Evolutionary conservation across 2,113 vertebrate genomes (phyloP).

Genomic region (Caranx ignobilis): DNA sequence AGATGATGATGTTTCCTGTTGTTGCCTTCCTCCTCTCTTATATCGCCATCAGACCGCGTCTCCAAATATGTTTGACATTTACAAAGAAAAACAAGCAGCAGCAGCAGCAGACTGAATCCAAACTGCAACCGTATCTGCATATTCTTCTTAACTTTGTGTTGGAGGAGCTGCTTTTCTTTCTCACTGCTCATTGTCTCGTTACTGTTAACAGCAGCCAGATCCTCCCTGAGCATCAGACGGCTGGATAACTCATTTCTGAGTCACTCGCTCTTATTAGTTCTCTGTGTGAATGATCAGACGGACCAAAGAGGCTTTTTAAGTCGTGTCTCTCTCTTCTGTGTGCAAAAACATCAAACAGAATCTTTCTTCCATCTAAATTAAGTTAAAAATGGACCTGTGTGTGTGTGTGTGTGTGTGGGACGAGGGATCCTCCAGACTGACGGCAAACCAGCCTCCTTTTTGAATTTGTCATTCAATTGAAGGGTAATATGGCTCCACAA

Average conservation of each 20-base stretch:
- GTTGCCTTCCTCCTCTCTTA: too few species aligned
- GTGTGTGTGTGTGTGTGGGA: neutral
- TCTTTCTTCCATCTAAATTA: neutral
- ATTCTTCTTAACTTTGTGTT: constrained; percentile 5
- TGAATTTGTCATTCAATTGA: too few species aligned
- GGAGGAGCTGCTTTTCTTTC: constrained; percentile 1
- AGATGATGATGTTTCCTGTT: too few species aligned
- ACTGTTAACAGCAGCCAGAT: neutral
- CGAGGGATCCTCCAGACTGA: neutral
- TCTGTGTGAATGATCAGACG: constrained; percentile 13
- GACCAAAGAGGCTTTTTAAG: neutral
- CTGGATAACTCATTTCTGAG: constrained; percentile 15
- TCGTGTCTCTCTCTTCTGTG: neutral
- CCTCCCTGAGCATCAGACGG: neutral
- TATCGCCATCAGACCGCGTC: too few species aligned
- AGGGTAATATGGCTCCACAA: too few species aligned
- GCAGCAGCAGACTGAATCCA: too few species aligned
- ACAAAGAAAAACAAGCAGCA: too few species aligned
- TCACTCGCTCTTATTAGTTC: constrained; percentile 28
- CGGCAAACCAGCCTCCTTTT: too few species aligned
- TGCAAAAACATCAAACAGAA: neutral
- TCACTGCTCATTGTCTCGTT: neutral
- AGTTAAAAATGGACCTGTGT: neutral
- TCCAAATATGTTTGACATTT: too few species aligned
- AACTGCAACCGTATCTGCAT: neutral